Conservation (phyloP, 1,140 invertebrate genomes). For the Tetramorium alpestre region DNA sequence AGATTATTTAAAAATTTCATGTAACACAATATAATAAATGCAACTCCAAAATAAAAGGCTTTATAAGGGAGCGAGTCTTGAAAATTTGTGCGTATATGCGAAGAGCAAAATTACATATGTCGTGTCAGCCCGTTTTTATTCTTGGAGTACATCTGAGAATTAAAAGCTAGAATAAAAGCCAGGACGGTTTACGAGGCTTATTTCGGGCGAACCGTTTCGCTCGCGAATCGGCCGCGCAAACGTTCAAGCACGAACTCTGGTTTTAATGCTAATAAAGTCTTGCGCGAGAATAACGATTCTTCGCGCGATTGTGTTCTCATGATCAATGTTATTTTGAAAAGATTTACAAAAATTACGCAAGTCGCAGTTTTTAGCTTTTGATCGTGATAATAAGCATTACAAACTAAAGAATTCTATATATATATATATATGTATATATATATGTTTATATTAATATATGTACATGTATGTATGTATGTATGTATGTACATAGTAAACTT, state of each 20-base stretch:
- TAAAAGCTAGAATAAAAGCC: conserved; percentile 41
- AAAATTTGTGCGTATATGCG: neutral
- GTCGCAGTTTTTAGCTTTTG: neutral
- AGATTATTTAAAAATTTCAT: neutral
- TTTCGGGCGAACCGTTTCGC: conserved; percentile 34
- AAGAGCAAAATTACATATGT: neutral
- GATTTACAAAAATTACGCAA: neutral
- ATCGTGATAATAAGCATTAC: neutral
- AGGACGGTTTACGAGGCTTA: conserved; percentile 52
- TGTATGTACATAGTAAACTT: neutral
- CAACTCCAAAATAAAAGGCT: neutral
- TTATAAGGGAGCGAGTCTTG: neutral
- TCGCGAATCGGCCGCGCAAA: conserved; percentile 54
- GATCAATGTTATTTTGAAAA: neutral
- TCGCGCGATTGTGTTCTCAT: neutral
- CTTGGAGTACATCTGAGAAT: neutral
- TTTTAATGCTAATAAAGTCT: conserved; percentile 61
- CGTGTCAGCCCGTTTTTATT: conserved; percentile 23
- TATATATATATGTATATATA: neutral
- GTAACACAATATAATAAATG: neutral
- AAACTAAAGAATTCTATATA: neutral
- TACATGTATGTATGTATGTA: neutral
- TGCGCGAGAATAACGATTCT: conserved; percentile 37
- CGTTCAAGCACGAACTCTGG: conserved; percentile 51
- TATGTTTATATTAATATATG: neutral